phyloP scores from a whole-genome alignment of 2,113 vertebrate species.

The Ctenodactylus gundi region DNA sequence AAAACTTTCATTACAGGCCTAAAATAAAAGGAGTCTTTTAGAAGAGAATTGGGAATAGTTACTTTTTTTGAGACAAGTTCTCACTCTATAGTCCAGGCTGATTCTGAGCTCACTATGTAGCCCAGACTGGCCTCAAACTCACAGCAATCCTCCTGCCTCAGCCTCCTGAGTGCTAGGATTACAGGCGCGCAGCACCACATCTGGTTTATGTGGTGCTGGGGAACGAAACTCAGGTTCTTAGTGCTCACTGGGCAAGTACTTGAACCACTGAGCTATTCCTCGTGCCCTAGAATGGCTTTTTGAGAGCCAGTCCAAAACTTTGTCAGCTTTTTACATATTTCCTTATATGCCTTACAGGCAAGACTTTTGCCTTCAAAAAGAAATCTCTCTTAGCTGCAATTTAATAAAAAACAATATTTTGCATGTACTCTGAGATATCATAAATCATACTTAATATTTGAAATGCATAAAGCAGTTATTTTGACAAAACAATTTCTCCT shows the following conservation, averaged over 20 bases:
- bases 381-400: not conserved
- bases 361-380: not conserved
- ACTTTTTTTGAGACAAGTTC: too few species aligned
- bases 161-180: too few species aligned
- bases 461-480: not conserved
- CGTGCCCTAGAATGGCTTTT: not conserved
- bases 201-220: too few species aligned
- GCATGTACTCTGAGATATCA: not conserved
- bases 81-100: too few species aligned
- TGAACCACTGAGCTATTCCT: too few species aligned
- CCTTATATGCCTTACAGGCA: not conserved
- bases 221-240: too few species aligned
- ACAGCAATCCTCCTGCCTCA: too few species aligned
- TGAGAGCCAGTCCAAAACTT: not conserved
- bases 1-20: not conserved
- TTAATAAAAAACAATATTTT: not conserved
- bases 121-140: too few species aligned
- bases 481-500: not conserved
- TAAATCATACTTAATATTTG: not conserved
- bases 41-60: not conserved
- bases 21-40: not conserved
- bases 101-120: too few species aligned
- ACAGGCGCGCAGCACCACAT: too few species aligned
- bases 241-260: too few species aligned
- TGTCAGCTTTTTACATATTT: not conserved